Base-by-base conservation (phyloP, 2,797 vertebrate species). In the Todus mexicanus region DNA sequence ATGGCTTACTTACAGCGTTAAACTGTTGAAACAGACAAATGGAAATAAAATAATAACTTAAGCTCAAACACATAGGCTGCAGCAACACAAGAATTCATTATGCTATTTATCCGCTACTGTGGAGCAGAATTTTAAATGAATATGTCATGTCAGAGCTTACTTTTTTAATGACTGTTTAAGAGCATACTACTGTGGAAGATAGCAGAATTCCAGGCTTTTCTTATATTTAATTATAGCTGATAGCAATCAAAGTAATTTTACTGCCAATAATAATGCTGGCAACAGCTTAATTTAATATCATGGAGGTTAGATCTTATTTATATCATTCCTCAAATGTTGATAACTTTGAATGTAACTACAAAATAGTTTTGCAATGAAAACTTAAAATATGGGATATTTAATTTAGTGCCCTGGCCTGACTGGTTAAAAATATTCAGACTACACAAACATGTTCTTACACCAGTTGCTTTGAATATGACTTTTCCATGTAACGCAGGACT, bases 211-310 rank as follows among this genome's bases (percentile, higher is more conserved):
- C 97, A 95, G 90, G 94, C 91, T 89, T 97, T 96, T 97, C 79
- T 97, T 96, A 78, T 98, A 98, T 98, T 98, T 98, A 98, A 98
- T 98, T 98, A 98, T 53, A 86, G 95, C 94, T 93, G 98, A 98
- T 98, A 98, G 93, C 90, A 94, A 98, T 98, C 98, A 86, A 96
- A 95, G 96, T 87, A 95, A 95, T 97, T 92, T 97, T 95, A 43
- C 96, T 98, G 98, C 98, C 98, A 98, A 97, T 93, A 98, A 98
- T 98, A 97, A 82, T 3, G 74, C 96, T 95, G 84, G 87, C 81
- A 94, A 92, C 23, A 15, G 65, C 77, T 96, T 94, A 92, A 95
- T 90, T 96, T 95, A 93, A 95, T 87, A 91, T 92, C 79, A 27
- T 21, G 48, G 33, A 94, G 45, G 73, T 72, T 64, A 33, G 38